Conservation (phyloP, 2,113 vertebrate species). For the Neogale vison region DNA sequence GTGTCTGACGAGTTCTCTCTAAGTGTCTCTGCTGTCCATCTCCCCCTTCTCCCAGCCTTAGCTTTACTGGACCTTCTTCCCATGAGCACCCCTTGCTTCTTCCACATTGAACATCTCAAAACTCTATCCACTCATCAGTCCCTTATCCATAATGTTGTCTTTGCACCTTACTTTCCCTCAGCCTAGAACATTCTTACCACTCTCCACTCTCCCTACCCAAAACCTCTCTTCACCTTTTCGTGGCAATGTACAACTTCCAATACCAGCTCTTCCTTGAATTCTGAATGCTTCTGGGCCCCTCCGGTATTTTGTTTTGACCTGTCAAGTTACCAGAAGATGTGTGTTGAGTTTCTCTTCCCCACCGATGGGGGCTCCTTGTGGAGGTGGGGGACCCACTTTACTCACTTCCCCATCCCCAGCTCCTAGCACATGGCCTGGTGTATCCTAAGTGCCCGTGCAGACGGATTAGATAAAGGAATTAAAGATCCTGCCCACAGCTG, state of each 20-base stretch:
- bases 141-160: not conserved
- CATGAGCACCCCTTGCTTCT: not conserved
- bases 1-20: not conserved
- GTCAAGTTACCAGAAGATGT: not conserved
- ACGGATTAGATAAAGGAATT: not conserved
- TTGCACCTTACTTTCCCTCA: not conserved
- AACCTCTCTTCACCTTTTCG: not conserved
- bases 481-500: not conserved
- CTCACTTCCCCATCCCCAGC: not conserved
- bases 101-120: not conserved
- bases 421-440: not conserved
- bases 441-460: not conserved
- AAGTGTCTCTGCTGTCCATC: not conserved
- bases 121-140: rapidly evolving
- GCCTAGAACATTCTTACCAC: not conserved
- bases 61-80: not conserved
- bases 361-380: not conserved
- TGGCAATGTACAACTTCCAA: not conserved
- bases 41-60: rapidly evolving
- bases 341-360: not conserved
- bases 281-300: not conserved
- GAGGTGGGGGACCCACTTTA: not conserved
- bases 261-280: not conserved
- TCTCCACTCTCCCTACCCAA: not conserved
- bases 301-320: not conserved